Evolutionary conservation across 2,113 vertebrate genomes (phyloP), one percentile per base, ranked within the genome.

Genomic region (Saguinus midas): DNA sequence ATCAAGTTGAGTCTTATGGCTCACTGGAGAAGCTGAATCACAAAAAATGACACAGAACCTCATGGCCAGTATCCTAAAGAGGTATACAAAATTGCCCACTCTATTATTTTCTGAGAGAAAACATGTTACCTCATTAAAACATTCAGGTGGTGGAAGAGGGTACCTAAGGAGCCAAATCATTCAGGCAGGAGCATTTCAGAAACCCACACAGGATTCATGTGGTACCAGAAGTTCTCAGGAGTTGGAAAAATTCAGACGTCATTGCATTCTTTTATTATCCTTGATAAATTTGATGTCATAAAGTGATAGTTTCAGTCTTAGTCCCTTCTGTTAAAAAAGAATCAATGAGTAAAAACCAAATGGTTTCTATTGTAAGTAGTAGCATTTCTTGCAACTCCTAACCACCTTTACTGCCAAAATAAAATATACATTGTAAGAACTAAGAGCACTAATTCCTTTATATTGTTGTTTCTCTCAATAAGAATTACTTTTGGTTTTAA

Each of bases 1-100:
- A n/a, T 18, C 27, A 50, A n/a, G 43, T 27, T 5, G 11, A 43
- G 29, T 52, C 57, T 72, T 40, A 78, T 14, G 35, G 82, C 25
- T 95, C 91, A 76, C 55, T 35, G 78, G 92, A 87, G 72, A 84
- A 72, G 40, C 29, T 48, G 13, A 92, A 84, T 96, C 88, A 90
- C 25, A 70, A 37, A 43, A 86, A 70, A 80, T 88, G 48, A 66
- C 45, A 57, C 25, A 90, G 17, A 50, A 73, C 8, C 35, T 91
- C n/a, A 32, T 12, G 16, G 64, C 35, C 32, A 73, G 16, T 43
- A 17, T 68, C 52, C 58, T 75, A 27, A 82, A 90, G 90, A 84
- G 57, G 13, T 40, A 61, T 21, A 11, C 5, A 6, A 66, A 73
- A 40, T 70, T 48, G n/a, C 14, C 55, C 25, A 16, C 7, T 8